Evolutionary conservation across 2,888 invertebrate genomes (phyloP).

Genomic region (Autographa pulchrina): DNA sequence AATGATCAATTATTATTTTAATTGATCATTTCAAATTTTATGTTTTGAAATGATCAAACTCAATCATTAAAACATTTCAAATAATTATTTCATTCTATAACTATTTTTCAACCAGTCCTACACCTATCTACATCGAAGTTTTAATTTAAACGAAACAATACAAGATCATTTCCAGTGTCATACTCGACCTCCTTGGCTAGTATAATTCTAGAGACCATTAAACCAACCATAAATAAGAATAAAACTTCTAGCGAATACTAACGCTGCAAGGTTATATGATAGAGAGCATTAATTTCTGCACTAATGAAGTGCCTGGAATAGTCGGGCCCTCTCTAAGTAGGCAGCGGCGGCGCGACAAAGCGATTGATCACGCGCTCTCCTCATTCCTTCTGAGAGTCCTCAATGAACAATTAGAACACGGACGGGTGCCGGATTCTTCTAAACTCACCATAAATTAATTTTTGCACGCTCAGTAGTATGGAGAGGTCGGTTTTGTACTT

Average conservation of each 20-base stretch:
- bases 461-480: slow-evolving; percentile 26
- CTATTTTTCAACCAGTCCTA: too few relatives aligned
- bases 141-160: too few relatives aligned
- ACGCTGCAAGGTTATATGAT: slow-evolving; percentile 16
- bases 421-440: slow-evolving; percentile 37
- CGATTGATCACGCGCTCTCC: slow-evolving; percentile 73
- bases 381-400: slow-evolving; percentile 44
- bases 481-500: slow-evolving; percentile 7
- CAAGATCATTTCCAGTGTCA: too few relatives aligned
- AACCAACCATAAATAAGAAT: not conserved
- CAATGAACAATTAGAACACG: slow-evolving; percentile 53
- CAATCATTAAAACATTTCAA: too few relatives aligned
- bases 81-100: too few relatives aligned
- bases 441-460: slow-evolving; percentile 52
- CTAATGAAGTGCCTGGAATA: slow-evolving; percentile 52
- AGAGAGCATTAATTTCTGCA: slow-evolving; percentile 31
- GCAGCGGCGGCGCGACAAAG: slow-evolving; percentile 62
- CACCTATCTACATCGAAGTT: too few relatives aligned
- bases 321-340: slow-evolving; percentile 36
- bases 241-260: not conserved
- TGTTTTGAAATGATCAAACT: too few relatives aligned
- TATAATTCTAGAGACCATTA: not conserved
- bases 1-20: too few relatives aligned
- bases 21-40: too few relatives aligned
- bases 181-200: too few relatives aligned